These are phyloP conservation scores for Notothenia rossii DNA, from an alignment of 2,113 vertebrate genomes.

Conservation along the genomic window DNA sequence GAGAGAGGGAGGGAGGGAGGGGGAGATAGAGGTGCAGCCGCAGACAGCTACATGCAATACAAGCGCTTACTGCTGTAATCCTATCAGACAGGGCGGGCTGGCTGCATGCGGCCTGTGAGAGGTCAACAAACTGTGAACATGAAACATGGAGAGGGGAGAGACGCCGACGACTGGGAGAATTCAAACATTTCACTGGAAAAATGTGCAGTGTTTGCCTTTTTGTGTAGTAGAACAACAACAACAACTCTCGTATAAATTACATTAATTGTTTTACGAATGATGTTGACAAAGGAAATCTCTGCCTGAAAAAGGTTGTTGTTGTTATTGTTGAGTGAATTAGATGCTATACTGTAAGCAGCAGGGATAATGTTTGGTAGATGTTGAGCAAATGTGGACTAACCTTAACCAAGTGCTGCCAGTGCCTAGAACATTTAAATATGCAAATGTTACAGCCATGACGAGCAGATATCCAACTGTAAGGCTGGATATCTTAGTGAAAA, in stretches of 20 bases:
- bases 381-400: not conserved
- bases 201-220: too few species aligned
- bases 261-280: too few species aligned
- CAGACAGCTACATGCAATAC: conserved; percentile 46
- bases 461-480: not conserved
- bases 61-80: conserved; percentile 61
- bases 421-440: not conserved
- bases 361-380: too few species aligned
- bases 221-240: too few species aligned
- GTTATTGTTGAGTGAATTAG: too few species aligned
- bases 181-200: not conserved
- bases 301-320: too few species aligned
- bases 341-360: too few species aligned
- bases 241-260: too few species aligned
- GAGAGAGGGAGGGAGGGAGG: not conserved
- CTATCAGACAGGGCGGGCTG: conserved; percentile 53
- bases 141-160: conserved; percentile 14
- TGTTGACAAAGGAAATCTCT: too few species aligned
- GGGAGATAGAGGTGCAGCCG: conserved; percentile 4
- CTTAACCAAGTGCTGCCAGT: not conserved
- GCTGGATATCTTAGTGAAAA: too few species aligned
- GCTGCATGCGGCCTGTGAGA: conserved; percentile 31
- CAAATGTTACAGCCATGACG: not conserved
- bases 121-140: conserved; percentile 42
- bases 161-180: not conserved